phyloP scores from a whole-genome alignment of 2,888 invertebrate species.

The Cotesia congregata region DNA sequence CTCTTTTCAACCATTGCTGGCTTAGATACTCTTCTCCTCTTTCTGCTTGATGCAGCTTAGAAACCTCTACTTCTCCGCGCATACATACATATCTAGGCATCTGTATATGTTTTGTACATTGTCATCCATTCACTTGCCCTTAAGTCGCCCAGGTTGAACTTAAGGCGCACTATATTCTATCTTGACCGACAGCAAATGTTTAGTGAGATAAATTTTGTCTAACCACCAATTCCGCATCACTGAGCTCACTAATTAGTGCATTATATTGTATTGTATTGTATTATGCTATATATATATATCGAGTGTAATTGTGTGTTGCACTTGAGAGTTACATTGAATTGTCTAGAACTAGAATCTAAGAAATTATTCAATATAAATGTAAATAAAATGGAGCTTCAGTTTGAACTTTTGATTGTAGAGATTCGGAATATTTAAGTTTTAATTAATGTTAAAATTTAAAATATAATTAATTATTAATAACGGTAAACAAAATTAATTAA shows the following conservation, averaged over 20 bases:
- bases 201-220: constrained; percentile 46
- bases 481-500: background rate
- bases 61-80: background rate
- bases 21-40: constrained; percentile 5
- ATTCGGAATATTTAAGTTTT: background rate
- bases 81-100: background rate
- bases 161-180: background rate
- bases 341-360: background rate
- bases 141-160: background rate
- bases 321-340: background rate
- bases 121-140: constrained; percentile 31
- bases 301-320: too few species aligned
- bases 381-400: too few species aligned
- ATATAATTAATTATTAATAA: background rate
- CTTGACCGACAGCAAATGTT: constrained; percentile 18
- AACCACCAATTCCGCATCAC: constrained; percentile 47
- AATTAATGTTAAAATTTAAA: background rate
- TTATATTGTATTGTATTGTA: constrained; percentile 7
- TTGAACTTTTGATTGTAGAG: background rate
- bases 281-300: too few species aligned
- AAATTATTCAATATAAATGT: background rate
- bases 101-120: background rate
- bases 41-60: background rate
- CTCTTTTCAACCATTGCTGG: constrained; percentile 1
- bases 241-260: constrained; percentile 45